Conservation (phyloP, 1,140 invertebrate genomes). For the Telenomus remus region DNA sequence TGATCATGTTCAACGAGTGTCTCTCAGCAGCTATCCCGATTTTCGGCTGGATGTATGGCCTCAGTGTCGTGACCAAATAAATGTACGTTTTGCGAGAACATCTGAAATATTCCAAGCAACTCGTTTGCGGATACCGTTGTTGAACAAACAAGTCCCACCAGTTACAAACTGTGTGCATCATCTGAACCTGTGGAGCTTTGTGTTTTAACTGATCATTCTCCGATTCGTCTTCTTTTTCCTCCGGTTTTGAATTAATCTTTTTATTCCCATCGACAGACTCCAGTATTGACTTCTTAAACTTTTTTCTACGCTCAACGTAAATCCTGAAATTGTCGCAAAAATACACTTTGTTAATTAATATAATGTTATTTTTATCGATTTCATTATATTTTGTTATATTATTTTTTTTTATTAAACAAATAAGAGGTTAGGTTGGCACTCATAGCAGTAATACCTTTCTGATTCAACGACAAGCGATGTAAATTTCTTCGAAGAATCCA, state of each 20-base stretch:
- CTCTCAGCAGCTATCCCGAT: constrained; percentile 41
- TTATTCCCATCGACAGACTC: too few relatives aligned
- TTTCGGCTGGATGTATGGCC: constrained; percentile 51
- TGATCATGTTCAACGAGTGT: constrained; percentile 55
- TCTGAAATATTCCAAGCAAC: constrained; percentile 37
- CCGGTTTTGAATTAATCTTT: not conserved
- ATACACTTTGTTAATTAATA: too few relatives aligned
- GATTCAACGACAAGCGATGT: constrained; percentile 16
- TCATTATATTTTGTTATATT: not conserved
- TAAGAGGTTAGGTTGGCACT: constrained; percentile 23
- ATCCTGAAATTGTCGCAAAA: too few relatives aligned
- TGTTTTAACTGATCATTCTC: not conserved
- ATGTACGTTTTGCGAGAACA: constrained; percentile 53
- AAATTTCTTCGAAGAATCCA: constrained; percentile 32
- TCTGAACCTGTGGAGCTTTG: constrained; percentile 9
- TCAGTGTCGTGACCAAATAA: constrained; percentile 33
- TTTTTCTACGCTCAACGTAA: too few relatives aligned
- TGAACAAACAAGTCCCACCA: constrained; percentile 55
- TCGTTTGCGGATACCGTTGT: constrained; percentile 33
- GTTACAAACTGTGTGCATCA: constrained; percentile 34
- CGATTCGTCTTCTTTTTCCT: constrained; percentile 10
- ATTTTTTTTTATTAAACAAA: constrained; percentile 8
- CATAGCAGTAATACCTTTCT: constrained; percentile 12
- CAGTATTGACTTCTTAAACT: too few relatives aligned
- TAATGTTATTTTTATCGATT: not conserved